A percentile compares a stretch with the other conserved stretches of the same genome.
Evolutionary conservation across 2,113 vertebrate species (phyloP).

Genomic region (Notarius lentiginosus): DNA sequence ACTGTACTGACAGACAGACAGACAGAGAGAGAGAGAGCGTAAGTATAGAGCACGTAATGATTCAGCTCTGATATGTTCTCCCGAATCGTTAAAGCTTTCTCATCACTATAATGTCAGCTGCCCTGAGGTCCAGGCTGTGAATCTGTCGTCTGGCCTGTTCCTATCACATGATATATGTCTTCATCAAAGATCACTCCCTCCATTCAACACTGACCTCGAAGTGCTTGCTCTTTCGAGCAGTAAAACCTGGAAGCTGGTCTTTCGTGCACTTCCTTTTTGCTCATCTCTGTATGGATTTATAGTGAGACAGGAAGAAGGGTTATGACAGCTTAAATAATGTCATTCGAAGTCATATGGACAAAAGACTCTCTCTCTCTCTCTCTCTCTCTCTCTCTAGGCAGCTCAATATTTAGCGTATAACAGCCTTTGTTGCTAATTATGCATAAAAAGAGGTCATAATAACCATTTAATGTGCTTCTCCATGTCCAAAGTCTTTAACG

Average conservation of each 20-base stretch:
- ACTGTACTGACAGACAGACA: neutral
- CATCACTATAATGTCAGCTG: constrained; percentile 22
- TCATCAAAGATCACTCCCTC: constrained; percentile 29
- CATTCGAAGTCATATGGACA: constrained; percentile 10
- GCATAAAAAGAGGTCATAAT: constrained; percentile 14
- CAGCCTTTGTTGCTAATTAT: constrained; percentile 29
- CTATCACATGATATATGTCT: constrained; percentile 17
- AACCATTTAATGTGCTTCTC: constrained; percentile 25
- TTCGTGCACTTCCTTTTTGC: neutral
- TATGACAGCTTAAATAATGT: constrained; percentile 34
- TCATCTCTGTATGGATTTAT: neutral
- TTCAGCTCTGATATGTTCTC: neutral
- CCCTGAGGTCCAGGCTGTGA: constrained; percentile 6
- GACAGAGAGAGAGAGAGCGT: neutral
- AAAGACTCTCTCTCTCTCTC: neutral
- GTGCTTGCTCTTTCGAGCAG: neutral
- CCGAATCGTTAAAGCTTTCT: constrained; percentile 8
- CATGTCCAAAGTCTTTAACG: neutral
- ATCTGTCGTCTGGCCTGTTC: constrained; percentile 4
- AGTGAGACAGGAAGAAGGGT: neutral
- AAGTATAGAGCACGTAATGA: neutral
- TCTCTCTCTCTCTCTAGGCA: neutral
- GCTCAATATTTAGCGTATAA: constrained; percentile 9
- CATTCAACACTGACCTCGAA: constrained; percentile 26
- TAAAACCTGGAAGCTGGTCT: neutral